Conservation (phyloP, 2,797 vertebrate species). For the Eptatretus atami region DNA sequence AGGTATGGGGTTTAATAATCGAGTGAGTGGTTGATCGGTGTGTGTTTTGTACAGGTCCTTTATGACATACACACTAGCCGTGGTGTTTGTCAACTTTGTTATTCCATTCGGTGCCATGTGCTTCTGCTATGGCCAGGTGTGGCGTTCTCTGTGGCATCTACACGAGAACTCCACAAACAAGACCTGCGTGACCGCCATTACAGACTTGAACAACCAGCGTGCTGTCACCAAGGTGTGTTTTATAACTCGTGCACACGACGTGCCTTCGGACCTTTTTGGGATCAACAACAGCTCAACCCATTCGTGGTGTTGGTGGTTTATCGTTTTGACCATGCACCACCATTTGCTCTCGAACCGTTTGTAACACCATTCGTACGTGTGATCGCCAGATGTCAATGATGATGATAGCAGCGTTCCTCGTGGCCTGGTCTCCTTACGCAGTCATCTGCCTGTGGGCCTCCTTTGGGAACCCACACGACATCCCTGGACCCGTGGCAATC, state of each 20-base stretch:
- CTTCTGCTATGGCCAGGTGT: slow-evolving; percentile 76
- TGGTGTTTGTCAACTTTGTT: slow-evolving; percentile 55
- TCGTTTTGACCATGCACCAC: too few relatives aligned
- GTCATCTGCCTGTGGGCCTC: slow-evolving; percentile 84
- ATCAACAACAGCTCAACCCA: too few relatives aligned
- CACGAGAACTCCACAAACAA: slow-evolving; percentile 19
- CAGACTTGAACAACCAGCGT: slow-evolving; percentile 66
- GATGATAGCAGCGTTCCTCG: slow-evolving; percentile 80
- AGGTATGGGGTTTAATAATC: too few relatives aligned
- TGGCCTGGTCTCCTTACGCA: slow-evolving; percentile 87
- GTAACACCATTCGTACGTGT: neutral
- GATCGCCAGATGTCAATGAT: slow-evolving; percentile 53
- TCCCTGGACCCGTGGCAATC: slow-evolving; percentile 63
- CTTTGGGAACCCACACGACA: slow-evolving; percentile 47
- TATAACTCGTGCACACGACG: too few relatives aligned
- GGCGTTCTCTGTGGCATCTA: slow-evolving; percentile 28
- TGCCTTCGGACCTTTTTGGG: too few relatives aligned
- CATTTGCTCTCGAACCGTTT: too few relatives aligned
- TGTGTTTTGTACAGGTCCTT: slow-evolving; percentile 21
- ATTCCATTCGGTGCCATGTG: slow-evolving; percentile 56
- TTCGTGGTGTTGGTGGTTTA: too few relatives aligned
- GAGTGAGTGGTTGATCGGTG: too few relatives aligned
- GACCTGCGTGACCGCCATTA: neutral
- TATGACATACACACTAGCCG: slow-evolving; percentile 41
- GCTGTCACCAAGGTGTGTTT: slow-evolving; percentile 51